These are phyloP conservation scores for Liolophura sinensis DNA, from an alignment of 1,140 invertebrate species.

Conservation along the genomic window DNA sequence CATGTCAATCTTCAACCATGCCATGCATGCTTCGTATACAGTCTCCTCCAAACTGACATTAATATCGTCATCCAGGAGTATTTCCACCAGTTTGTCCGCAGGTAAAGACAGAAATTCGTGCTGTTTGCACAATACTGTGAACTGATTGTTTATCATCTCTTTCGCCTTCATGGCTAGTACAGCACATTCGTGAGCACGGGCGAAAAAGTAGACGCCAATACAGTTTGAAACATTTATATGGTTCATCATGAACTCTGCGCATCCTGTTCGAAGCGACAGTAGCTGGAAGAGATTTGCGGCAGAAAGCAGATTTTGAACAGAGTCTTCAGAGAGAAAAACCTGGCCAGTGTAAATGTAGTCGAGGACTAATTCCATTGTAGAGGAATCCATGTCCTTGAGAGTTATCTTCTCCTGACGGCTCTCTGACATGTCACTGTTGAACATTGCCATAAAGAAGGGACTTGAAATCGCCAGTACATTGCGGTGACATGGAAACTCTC, in stretches of 20 bases:
- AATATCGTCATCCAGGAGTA: constrained; percentile 63
- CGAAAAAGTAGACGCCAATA: constrained; percentile 56
- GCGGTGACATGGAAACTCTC: constrained; percentile 62
- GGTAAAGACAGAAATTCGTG: constrained; percentile 52
- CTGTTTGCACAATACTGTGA: constrained; percentile 42
- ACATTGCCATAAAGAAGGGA: constrained; percentile 65
- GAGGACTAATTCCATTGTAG: constrained; percentile 61
- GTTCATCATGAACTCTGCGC: constrained; percentile 55
- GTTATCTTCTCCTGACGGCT: constrained; percentile 59
- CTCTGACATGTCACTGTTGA: constrained; percentile 59
- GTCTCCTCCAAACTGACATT: constrained; percentile 64
- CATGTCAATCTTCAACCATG: constrained; percentile 62
- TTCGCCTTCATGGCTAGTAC: constrained; percentile 49
- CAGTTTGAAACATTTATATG: constrained; percentile 53
- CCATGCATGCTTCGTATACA: constrained; percentile 63
- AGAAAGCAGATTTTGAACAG: constrained; percentile 65
- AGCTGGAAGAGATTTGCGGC: constrained; percentile 66
- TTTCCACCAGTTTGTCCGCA: constrained; percentile 60
- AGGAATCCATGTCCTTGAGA: constrained; percentile 63
- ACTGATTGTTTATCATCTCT: constrained; percentile 53
- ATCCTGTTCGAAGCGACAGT: constrained; percentile 44
- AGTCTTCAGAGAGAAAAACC: constrained; percentile 62
- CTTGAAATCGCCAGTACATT: constrained; percentile 63
- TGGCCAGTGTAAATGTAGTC: constrained; percentile 66
- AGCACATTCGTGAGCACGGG: constrained; percentile 51